These are phyloP conservation scores for Bolinopsis microptera DNA, from an alignment of 37 sponge, comb jelly and placozoan species.

Conservation along the genomic window DNA sequence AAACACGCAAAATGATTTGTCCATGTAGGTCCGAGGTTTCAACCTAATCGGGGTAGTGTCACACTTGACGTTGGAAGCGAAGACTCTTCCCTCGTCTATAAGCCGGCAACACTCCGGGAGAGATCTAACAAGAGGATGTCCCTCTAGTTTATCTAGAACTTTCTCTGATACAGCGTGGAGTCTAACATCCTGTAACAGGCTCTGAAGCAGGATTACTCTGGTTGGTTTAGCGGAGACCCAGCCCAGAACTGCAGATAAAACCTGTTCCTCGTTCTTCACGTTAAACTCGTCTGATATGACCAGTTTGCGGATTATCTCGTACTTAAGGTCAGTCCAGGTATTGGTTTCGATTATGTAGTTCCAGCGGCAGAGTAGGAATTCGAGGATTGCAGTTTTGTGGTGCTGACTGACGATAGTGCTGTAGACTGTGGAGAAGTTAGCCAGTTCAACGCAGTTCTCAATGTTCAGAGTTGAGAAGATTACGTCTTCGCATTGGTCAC, in stretches of 20 bases:
- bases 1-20: background rate
- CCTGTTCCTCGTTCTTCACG: constrained; percentile 20
- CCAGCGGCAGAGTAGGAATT: background rate
- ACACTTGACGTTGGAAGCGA: constrained; percentile 5
- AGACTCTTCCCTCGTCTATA: background rate
- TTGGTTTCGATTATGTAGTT: background rate
- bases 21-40: constrained; percentile 8
- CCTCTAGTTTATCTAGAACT: background rate
- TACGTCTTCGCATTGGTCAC: background rate
- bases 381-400: background rate
- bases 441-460: constrained; percentile 8
- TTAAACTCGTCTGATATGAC: constrained; percentile 33
- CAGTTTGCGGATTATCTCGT: background rate
- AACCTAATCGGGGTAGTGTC: background rate
- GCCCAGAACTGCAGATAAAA: background rate
- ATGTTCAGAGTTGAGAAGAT: background rate
- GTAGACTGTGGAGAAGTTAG: constrained; percentile 12
- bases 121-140: background rate
- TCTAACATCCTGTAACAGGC: background rate
- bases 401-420: background rate
- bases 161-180: background rate
- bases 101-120: background rate
- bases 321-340: background rate
- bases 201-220: background rate
- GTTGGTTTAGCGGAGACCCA: background rate